Conservation (phyloP, 2,797 vertebrate species). For the Antennarius maculatus region DNA sequence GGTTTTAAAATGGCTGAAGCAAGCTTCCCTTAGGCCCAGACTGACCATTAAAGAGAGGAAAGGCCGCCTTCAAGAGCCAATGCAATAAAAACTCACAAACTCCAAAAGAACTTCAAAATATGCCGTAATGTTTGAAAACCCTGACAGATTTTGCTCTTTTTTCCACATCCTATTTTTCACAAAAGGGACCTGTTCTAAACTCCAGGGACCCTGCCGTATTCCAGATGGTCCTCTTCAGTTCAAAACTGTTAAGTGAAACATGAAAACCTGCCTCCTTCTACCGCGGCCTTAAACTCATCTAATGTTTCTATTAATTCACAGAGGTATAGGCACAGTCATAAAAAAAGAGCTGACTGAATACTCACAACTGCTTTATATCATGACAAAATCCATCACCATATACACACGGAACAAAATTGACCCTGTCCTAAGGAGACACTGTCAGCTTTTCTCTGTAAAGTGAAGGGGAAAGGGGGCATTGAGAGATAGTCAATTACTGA, state of each 20-base stretch:
- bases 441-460: constrained; percentile 55
- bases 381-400: constrained; percentile 71
- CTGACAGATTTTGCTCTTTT: constrained; percentile 68
- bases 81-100: constrained; percentile 82
- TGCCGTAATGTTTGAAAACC: constrained; percentile 82
- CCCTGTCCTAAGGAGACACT: constrained; percentile 48
- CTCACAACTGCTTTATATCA: constrained; percentile 73
- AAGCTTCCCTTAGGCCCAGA: constrained; percentile 77
- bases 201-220: constrained; percentile 73
- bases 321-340: constrained; percentile 63
- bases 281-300: constrained; percentile 64
- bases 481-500: constrained; percentile 61
- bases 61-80: constrained; percentile 79
- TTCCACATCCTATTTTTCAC: constrained; percentile 79
- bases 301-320: constrained; percentile 75
- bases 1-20: constrained; percentile 82
- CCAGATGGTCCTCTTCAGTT: constrained; percentile 84
- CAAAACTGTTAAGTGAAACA: constrained; percentile 68
- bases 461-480: constrained; percentile 44
- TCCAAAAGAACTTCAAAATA: constrained; percentile 84
- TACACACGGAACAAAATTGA: constrained; percentile 21
- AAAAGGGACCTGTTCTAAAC: constrained; percentile 83
- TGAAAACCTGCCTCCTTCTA: constrained; percentile 71
- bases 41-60: constrained; percentile 84
- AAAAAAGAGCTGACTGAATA: constrained; percentile 70